phyloP scores from a whole-genome alignment of 2,888 invertebrate species.

The Glyphotaelius pellucidus region DNA sequence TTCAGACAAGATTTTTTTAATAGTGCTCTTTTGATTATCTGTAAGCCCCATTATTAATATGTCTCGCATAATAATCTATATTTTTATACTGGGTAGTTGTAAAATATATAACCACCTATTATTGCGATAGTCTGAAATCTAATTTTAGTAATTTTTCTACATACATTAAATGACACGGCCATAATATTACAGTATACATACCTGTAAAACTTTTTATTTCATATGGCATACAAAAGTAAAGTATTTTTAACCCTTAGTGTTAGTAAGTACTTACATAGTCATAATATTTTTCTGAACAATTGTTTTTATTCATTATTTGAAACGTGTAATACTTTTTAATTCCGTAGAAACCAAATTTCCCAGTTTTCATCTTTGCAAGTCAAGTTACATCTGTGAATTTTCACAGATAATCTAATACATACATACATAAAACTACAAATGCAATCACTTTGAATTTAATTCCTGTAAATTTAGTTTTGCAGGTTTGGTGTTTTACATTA shows the following conservation, averaged over 20 bases:
- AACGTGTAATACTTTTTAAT: too few relatives aligned
- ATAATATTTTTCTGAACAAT: too few relatives aligned
- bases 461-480: not conserved
- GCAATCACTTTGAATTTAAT: not conserved
- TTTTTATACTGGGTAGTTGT: not conserved
- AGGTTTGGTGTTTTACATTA: not conserved
- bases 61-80: not conserved
- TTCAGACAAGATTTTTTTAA: too few relatives aligned
- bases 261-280: too few relatives aligned
- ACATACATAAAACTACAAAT: not conserved
- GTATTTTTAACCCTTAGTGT: not conserved
- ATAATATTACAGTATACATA: not conserved
- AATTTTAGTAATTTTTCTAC: not conserved
- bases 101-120: not conserved
- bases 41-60: not conserved
- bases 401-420: not conserved
- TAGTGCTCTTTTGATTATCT: too few relatives aligned
- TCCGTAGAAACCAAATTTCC: too few relatives aligned
- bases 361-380: too few relatives aligned
- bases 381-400: too few relatives aligned
- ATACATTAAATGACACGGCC: not conserved
- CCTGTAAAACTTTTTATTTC: not conserved
- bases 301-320: too few relatives aligned
- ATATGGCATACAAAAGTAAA: not conserved
- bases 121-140: not conserved